These are phyloP conservation scores for Zygogramma bicolorata DNA, from an alignment of 2,888 invertebrate genomes.

Conservation along the genomic window DNA sequence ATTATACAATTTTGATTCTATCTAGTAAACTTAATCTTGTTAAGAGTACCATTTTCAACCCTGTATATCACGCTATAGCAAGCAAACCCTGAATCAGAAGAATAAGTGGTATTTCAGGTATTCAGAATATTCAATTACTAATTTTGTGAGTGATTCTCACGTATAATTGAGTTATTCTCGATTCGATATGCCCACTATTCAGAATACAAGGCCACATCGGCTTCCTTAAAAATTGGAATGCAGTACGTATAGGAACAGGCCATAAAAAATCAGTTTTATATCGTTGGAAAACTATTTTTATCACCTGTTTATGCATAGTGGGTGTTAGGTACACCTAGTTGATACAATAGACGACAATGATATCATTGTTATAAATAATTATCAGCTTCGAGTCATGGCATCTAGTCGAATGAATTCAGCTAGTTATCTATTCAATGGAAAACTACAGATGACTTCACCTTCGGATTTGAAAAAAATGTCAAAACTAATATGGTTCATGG, in stretches of 20 bases:
- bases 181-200: not conserved
- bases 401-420: not conserved
- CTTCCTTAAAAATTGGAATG: not conserved
- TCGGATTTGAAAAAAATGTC: not conserved
- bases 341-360: constrained; percentile 15
- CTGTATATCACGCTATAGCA: too few species aligned
- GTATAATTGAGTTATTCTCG: not conserved
- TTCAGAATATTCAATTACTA: not conserved
- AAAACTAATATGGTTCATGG: too few species aligned
- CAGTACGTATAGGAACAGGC: not conserved
- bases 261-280: not conserved
- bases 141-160: not conserved
- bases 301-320: not conserved
- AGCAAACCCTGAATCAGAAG: too few species aligned
- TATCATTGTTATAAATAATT: constrained; percentile 29
- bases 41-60: too few species aligned
- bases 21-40: too few species aligned
- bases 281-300: not conserved
- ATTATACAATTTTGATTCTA: too few species aligned
- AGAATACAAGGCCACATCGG: not conserved
- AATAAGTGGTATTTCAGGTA: too few species aligned
- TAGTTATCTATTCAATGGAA: not conserved
- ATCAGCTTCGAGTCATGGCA: not conserved
- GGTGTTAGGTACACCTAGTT: not conserved
- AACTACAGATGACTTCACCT: not conserved